phyloP scores from a whole-genome alignment of 2,113 vertebrate genomes.

The Periophthalmus modestus region DNA sequence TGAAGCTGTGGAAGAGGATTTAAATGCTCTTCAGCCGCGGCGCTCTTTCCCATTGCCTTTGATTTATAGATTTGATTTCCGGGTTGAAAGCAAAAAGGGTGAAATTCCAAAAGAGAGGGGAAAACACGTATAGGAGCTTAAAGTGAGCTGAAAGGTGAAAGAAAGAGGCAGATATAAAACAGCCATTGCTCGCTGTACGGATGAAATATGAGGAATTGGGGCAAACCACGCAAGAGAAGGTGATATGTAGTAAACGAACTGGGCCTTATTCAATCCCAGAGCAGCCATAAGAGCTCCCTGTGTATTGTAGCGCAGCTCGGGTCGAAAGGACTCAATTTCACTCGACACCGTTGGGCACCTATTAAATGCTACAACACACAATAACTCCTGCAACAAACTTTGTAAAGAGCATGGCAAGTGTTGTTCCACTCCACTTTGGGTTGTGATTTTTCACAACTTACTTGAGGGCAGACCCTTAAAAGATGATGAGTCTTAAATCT shows the following conservation, averaged over 20 bases:
- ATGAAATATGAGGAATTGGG: conserved; percentile 72
- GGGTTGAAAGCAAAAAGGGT: conserved; percentile 59
- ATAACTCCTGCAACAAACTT: conserved; percentile 51
- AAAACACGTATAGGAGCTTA: conserved; percentile 61
- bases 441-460: conserved; percentile 28
- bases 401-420: conserved; percentile 35
- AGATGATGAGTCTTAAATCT: conserved; percentile 24
- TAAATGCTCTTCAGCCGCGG: conserved; percentile 64
- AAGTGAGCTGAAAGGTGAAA: conserved; percentile 66
- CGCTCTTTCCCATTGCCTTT: conserved; percentile 67
- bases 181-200: conserved; percentile 43
- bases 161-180: conserved; percentile 68
- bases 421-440: conserved; percentile 30
- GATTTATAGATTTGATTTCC: conserved; percentile 75
- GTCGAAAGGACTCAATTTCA: conserved; percentile 58
- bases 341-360: conserved; percentile 50
- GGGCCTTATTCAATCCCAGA: conserved; percentile 69
- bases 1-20: conserved; percentile 67
- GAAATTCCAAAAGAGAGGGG: conserved; percentile 55
- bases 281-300: conserved; percentile 58
- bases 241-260: conserved; percentile 73
- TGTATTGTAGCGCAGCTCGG: conserved; percentile 55
- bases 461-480: conserved; percentile 28
- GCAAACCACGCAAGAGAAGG: conserved; percentile 62
- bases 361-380: conserved; percentile 60